A percentile compares a stretch with the other conserved stretches of the same genome.
Evolutionary conservation across 2,797 vertebrate genomes (phyloP).

Genomic region (Zenarchopterus dispar): DNA sequence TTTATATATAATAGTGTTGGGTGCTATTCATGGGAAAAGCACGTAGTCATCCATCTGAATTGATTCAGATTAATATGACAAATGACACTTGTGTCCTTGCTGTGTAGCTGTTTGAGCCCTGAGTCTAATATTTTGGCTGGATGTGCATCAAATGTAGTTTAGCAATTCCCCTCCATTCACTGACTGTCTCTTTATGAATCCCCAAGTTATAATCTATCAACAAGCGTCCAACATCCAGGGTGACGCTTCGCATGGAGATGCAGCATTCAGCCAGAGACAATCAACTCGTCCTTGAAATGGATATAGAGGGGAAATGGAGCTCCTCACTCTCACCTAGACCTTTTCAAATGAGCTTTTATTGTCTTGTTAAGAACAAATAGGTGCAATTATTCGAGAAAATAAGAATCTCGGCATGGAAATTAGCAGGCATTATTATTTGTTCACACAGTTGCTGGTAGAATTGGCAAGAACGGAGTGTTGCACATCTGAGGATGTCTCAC

Average conservation of each 20-base stretch:
- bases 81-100: conserved; percentile 64
- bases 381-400: conserved; percentile 57
- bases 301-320: conserved; percentile 32
- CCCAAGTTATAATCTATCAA: conserved; percentile 74
- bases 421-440: conserved; percentile 53
- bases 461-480: conserved; percentile 43
- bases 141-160: conserved; percentile 49
- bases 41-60: conserved; percentile 18
- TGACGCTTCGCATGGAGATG: conserved; percentile 52
- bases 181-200: conserved; percentile 63
- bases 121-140: conserved; percentile 57
- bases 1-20: conserved; percentile 6
- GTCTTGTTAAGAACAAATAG: conserved; percentile 60
- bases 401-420: conserved; percentile 26
- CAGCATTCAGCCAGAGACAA: conserved; percentile 61
- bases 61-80: conserved; percentile 47
- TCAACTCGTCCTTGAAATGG: conserved; percentile 65
- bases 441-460: conserved; percentile 45
- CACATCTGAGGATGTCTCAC: conserved; percentile 41
- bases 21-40: conserved; percentile 18
- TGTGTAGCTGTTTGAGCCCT: conserved; percentile 42
- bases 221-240: conserved; percentile 53
- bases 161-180: conserved; percentile 57
- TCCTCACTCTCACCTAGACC: conserved; percentile 50
- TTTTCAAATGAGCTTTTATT: conserved; percentile 60